These are phyloP conservation scores for Acrocephalus arundinaceus DNA, from an alignment of 2,113 vertebrate species.

Conservation along the genomic window DNA sequence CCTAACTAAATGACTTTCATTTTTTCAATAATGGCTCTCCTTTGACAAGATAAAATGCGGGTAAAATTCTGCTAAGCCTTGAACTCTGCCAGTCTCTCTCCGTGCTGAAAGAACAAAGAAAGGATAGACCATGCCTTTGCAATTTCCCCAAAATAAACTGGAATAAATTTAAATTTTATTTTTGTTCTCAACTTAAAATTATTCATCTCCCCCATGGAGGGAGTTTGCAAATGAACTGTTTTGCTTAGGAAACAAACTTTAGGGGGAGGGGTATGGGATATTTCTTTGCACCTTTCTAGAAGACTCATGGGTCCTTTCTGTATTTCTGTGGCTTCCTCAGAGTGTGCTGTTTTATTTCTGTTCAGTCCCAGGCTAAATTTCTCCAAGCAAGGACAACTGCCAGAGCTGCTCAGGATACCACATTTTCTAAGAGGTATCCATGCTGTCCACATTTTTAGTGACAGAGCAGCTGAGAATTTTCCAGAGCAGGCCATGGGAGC, in stretches of 20 bases:
- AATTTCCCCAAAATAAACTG: not conserved
- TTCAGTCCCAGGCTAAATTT: not conserved
- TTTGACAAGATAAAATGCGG: not conserved
- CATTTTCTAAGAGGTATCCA: not conserved
- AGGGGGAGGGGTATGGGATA: not conserved
- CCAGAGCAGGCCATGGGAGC: not conserved
- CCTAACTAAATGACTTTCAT: not conserved
- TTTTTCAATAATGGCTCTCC: not conserved
- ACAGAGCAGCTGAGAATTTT: not conserved
- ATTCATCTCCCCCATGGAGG: not conserved
- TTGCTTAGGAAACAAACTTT: not conserved
- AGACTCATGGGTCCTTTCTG: not conserved
- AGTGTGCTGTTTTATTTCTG: not conserved
- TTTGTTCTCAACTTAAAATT: not conserved
- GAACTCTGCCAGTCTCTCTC: not conserved
- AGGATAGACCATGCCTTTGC: fast-evolving
- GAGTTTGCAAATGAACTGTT: not conserved
- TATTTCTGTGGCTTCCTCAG: not conserved
- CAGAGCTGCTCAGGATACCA: not conserved
- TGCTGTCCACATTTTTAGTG: not conserved
- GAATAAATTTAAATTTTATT: not conserved
- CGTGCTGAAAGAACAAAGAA: not conserved
- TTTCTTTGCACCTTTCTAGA: not conserved
- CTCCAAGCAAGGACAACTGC: not conserved
- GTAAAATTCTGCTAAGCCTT: not conserved